Percentiles rank a stretch among this genome's conserved stretches.
Conservation (phyloP, 2,113 vertebrate genomes). For the Eubucco bourcierii region DNA sequence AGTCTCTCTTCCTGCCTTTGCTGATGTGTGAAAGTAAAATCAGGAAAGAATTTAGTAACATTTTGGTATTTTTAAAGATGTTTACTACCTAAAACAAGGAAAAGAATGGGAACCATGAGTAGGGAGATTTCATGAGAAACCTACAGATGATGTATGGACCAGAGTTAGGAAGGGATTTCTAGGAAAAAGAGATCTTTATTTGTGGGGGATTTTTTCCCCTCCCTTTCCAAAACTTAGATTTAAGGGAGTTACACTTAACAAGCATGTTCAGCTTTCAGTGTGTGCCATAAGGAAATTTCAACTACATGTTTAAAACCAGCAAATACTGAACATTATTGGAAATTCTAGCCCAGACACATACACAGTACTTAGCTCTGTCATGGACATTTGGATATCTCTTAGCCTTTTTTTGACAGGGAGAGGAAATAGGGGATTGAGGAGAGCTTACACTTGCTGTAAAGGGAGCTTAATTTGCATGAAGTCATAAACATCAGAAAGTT, state of each 20-base stretch:
- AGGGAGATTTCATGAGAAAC: not conserved
- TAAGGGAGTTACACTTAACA: not conserved
- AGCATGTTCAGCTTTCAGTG: not conserved
- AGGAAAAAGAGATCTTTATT: not conserved
- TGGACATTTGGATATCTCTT: not conserved
- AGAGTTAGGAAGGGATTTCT: not conserved
- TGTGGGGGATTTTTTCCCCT: not conserved
- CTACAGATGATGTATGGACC: not conserved
- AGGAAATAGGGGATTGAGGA: not conserved
- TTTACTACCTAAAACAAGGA: not conserved
- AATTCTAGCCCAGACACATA: not conserved
- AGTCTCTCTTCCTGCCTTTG: not conserved
- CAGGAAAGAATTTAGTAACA: not conserved
- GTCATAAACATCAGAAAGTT: not conserved
- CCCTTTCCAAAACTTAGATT: not conserved
- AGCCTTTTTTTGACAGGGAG: not conserved
- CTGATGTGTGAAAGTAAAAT: not conserved
- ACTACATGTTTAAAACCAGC: not conserved
- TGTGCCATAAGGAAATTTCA: rapidly evolving
- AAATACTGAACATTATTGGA: not conserved
- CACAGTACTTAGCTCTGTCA: not conserved
- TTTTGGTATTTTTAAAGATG: not conserved
- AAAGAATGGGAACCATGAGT: not conserved
- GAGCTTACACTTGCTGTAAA: not conserved
- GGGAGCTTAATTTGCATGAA: not conserved